A percentile compares a stretch with the other conserved stretches of the same genome.
Conservation (phyloP, 2,113 vertebrate genomes). For the Muntiacus reevesi region DNA sequence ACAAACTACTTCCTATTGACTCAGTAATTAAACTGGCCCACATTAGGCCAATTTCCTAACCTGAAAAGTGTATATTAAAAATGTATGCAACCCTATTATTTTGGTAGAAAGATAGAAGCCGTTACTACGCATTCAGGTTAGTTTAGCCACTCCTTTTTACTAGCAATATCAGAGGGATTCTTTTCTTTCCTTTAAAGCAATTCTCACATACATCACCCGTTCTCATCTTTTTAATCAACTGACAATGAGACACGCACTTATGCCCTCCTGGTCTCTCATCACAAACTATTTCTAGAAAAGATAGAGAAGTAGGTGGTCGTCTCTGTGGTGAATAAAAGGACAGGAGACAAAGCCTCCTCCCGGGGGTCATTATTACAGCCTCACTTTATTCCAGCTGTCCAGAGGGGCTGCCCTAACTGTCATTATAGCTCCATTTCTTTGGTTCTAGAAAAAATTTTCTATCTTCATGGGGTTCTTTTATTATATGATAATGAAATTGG, state of each 20-base stretch:
- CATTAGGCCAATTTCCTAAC: neutral
- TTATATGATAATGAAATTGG: neutral
- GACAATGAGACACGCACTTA: neutral
- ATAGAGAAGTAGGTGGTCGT: neutral
- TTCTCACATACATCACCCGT: neutral
- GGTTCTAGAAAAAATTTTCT: neutral
- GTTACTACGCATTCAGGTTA: neutral
- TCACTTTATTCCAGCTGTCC: neutral
- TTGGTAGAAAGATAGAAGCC: neutral
- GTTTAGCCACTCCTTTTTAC: constrained; percentile 11
- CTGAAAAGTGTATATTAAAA: neutral
- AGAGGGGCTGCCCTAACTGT: neutral
- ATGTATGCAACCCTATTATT: neutral
- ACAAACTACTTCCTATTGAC: neutral
- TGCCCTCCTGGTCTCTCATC: accelerated
- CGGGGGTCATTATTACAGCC: neutral
- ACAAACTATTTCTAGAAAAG: neutral
- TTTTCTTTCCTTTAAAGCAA: neutral
- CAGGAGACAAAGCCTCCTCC: neutral
- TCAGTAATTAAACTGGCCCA: neutral
- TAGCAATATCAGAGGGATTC: neutral
- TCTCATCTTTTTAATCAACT: neutral
- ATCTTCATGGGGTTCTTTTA: neutral
- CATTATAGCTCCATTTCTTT: neutral
- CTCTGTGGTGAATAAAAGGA: neutral